These are phyloP conservation scores for Orientallactaga sibirica DNA, from an alignment of 2,797 vertebrate genomes.

Conservation along the genomic window DNA sequence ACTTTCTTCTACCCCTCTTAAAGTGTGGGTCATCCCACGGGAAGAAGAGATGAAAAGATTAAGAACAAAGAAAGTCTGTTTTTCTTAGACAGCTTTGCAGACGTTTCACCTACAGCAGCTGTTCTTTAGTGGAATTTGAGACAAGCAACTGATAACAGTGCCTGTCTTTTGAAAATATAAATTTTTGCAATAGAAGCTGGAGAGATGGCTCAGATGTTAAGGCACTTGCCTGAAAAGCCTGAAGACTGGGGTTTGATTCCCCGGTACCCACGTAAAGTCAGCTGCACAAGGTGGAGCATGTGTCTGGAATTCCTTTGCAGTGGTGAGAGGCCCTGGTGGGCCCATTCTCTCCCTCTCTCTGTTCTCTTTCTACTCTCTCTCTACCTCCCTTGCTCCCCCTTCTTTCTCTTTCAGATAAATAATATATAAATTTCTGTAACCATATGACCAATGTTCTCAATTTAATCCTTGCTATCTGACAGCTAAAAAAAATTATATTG, in stretches of 20 bases:
- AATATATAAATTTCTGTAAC: background rate
- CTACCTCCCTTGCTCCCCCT: too few relatives aligned
- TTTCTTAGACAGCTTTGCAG: background rate
- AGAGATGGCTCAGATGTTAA: too few relatives aligned
- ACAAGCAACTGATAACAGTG: background rate
- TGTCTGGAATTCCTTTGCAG: too few relatives aligned
- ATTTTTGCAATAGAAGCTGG: background rate
- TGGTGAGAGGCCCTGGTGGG: too few relatives aligned
- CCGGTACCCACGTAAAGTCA: too few relatives aligned
- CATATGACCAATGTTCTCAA: background rate
- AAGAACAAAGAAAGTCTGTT: background rate
- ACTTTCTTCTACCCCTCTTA: background rate
- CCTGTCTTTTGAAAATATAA: background rate
- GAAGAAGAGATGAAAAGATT: background rate
- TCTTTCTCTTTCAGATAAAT: background rate
- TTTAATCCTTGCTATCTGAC: constrained; percentile 12
- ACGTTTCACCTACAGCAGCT: background rate
- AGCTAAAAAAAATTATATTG: constrained; percentile 5
- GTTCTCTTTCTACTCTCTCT: too few relatives aligned
- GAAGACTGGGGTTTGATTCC: too few relatives aligned
- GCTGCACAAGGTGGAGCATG: too few relatives aligned
- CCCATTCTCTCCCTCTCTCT: too few relatives aligned
- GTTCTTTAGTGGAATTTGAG: background rate
- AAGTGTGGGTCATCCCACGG: background rate
- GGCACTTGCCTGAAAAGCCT: too few relatives aligned